These are phyloP conservation scores for Oxyscelio sp. DNA, from an alignment of 2,888 invertebrate species.

Conservation along the genomic window DNA sequence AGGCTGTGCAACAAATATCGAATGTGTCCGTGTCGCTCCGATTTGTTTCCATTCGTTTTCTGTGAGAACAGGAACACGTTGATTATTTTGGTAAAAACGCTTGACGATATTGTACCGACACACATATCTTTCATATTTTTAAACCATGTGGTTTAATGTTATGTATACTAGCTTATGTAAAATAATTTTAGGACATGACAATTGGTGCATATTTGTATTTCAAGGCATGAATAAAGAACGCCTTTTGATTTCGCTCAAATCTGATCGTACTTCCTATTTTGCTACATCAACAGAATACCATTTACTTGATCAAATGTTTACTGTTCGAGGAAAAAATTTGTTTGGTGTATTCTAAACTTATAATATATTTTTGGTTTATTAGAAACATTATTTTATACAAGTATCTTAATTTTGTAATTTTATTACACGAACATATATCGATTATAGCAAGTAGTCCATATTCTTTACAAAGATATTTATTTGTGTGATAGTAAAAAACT, in stretches of 20 bases:
- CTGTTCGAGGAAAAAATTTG: too few relatives aligned
- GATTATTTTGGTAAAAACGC: slow-evolving; percentile 37
- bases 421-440: too few relatives aligned
- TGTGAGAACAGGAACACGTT: slow-evolving; percentile 12
- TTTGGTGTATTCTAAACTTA: too few relatives aligned
- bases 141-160: slow-evolving; percentile 55
- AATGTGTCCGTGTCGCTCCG: slow-evolving; percentile 60
- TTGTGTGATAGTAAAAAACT: too few relatives aligned
- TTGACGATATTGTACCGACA: slow-evolving; percentile 59
- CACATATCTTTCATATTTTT: slow-evolving; percentile 69
- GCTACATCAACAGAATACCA: not conserved
- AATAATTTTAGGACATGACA: slow-evolving; percentile 88
- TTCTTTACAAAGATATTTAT: too few relatives aligned
- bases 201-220: slow-evolving; percentile 66
- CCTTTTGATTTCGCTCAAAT: slow-evolving; percentile 60
- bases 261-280: not conserved
- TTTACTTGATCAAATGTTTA: too few relatives aligned
- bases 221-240: slow-evolving; percentile 58
- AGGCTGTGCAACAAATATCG: slow-evolving; percentile 74
- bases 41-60: slow-evolving; percentile 48
- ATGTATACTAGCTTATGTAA: slow-evolving; percentile 61
- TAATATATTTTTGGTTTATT: too few relatives aligned
- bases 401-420: too few relatives aligned
- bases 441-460: too few relatives aligned
- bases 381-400: too few relatives aligned